Conservation (phyloP, 2,888 invertebrate genomes). For the Nasonovia ribisnigri region DNA sequence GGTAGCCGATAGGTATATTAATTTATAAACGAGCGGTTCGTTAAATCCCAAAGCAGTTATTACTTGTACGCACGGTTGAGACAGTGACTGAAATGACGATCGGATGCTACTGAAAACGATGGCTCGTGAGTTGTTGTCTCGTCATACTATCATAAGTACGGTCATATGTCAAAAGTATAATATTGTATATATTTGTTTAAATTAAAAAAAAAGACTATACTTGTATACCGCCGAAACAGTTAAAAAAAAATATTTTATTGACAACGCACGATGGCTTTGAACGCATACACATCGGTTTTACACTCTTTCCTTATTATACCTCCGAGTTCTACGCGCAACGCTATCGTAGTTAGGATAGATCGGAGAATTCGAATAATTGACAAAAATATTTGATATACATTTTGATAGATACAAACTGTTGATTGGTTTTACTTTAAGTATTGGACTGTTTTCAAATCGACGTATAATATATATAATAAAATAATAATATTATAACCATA, state of each 20-base stretch:
- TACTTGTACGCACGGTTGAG: background rate
- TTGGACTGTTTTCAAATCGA: background rate
- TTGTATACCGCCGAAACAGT: background rate
- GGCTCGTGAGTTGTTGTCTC: background rate
- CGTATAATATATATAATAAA: background rate
- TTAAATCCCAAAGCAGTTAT: background rate
- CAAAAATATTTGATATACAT: background rate
- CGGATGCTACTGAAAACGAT: background rate
- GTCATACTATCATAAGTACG: background rate
- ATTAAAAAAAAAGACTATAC: background rate
- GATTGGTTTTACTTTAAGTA: background rate
- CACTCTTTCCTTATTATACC: background rate
- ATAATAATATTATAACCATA: background rate
- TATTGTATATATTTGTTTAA: background rate
- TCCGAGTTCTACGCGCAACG: background rate
- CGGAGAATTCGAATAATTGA: background rate
- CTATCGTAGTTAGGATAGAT: background rate
- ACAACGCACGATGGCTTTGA: background rate
- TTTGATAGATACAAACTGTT: background rate
- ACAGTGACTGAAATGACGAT: background rate
- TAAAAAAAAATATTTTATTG: background rate
- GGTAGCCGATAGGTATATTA: background rate
- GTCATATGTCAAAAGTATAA: background rate
- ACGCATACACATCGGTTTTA: background rate
- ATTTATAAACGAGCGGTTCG: background rate